Evolutionary conservation across 2,888 invertebrate genomes (phyloP), one percentile per base, ranked within the genome.

Genomic region (Pandemis heparana): DNA sequence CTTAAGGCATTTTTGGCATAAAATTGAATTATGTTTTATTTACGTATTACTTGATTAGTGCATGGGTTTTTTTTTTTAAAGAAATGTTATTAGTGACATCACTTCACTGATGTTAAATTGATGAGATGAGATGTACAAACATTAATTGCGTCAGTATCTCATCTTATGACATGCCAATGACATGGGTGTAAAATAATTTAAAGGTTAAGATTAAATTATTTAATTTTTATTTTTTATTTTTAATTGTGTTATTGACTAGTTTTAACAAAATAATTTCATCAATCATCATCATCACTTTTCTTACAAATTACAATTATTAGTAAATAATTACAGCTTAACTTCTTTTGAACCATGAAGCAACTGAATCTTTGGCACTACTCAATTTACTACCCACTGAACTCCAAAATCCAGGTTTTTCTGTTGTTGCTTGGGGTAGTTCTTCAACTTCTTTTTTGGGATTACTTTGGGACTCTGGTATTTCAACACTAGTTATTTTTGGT

Each of bases 401-500:
- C 96, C 96, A 96, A 82, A 96, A 95, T 23, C 95, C 94, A 63
- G 92, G 84, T 68, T 92, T 87, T 81, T 90, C 88, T 76, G 88
- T 87, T n/a, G 77, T 77, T 72, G 84, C 85, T 78, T 78, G 75
- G 76, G 88, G 79, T 72, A 82, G 46, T 71, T 78, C 78, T 62
- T 76, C 78, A 62, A 74, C 63, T 68, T 79, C 79, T 70, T 76
- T 76, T 67, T 72, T 68, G 5, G 70, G 68, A 59, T 51, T 61
- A 12, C 59, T 77, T 75, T 74, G 61, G 62, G 74, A 63, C 18
- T 70, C 59, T 51, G 38, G 53, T 16, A 38, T 56, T n/a, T 53
- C 46, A 8, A 32, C 67, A 51, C 41, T 66, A 48, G 41, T 74
- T 12, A 53, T 70, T 53, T 39, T 48, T 62, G 60, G 65, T 72